Base-by-base conservation (phyloP, 2,113 vertebrate genomes). In the Cyphomyrus discorhynchus region DNA sequence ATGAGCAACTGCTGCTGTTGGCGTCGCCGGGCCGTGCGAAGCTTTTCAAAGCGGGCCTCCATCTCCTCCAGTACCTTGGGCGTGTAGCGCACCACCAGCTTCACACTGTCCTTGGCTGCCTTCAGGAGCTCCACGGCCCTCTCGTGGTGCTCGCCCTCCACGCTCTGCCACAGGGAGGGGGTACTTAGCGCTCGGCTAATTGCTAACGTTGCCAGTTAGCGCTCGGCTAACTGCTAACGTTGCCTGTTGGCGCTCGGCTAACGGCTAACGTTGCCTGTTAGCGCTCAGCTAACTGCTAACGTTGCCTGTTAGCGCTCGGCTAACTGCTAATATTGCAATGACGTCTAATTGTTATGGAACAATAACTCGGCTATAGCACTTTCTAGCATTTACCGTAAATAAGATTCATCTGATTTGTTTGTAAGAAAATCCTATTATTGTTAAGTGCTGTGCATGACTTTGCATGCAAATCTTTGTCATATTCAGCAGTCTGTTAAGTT, bases 1-100 rank as follows among this genome's bases (percentile, higher is more conserved):
- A 99, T 95, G 93, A 99, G 95, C 77, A 96, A 49, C 80, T 99
- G 98, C 93, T 99, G 98, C 94, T 99, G 98, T 89, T 99, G 99
- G 89, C 98, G 96, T 91, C 98, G 97, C 53, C 98, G 96, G 77
- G 98, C 99, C 5, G 98, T 98, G 90, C 99, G 95, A 8, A 99
- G 97, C 92, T 99, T 99, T 92, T 99, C 99, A 0, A 99, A 99
- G 88, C 99, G 97, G n/a, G 99, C 99, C 92, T 99, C 99, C 99
- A 99, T 99, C 94, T 99, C 99, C 93, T 99, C 98, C 94, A 99
- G 94, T 86, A 99, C 99, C 92, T 99, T 99, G 31, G 99, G 99
- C 19, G 98, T 99, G 94, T 99, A 99, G 93, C 99, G 97, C 0
- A 99, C 99, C 93, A 99, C 98, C 92, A 99, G 95, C 94, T 99